These are phyloP conservation scores for Edolisoma coerulescens DNA, from an alignment of 2,113 vertebrate genomes.

Conservation along the genomic window DNA sequence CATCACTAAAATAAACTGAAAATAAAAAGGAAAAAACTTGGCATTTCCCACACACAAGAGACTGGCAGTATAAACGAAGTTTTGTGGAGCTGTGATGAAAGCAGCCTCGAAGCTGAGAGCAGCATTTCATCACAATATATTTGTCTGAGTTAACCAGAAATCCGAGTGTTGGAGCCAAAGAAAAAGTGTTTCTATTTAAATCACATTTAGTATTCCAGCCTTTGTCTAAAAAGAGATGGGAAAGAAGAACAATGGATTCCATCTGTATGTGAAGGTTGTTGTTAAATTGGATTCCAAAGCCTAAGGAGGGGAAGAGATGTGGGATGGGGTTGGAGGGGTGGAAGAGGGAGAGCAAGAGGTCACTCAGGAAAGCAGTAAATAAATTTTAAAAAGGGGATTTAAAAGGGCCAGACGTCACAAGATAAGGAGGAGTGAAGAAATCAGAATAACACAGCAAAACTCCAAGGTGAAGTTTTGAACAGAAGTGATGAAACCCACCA, in stretches of 20 bases:
- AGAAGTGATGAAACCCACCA: not conserved
- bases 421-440: not conserved
- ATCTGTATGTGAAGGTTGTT: not conserved
- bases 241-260: not conserved
- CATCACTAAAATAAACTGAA: slow-evolving; percentile 69
- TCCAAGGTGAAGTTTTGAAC: not conserved
- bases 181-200: not conserved
- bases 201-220: not conserved
- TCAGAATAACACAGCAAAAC: not conserved
- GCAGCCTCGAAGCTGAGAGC: not conserved
- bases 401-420: not conserved
- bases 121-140: slow-evolving; percentile 59
- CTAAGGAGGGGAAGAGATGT: not conserved
- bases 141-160: slow-evolving; percentile 45
- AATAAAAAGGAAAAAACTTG: slow-evolving; percentile 63
- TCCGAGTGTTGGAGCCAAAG: not conserved
- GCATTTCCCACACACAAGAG: slow-evolving; percentile 74
- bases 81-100: slow-evolving; percentile 69
- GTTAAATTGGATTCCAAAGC: not conserved
- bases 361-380: not conserved
- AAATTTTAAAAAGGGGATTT: not conserved
- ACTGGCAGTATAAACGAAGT: slow-evolving; percentile 82
- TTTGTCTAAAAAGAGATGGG: not conserved
- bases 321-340: not conserved
- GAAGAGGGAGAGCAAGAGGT: not conserved